Percentiles rank a stretch among this genome's conserved stretches.
phyloP scores from a whole-genome alignment of 2,888 invertebrate species.

The Himalopsyche japonica region DNA sequence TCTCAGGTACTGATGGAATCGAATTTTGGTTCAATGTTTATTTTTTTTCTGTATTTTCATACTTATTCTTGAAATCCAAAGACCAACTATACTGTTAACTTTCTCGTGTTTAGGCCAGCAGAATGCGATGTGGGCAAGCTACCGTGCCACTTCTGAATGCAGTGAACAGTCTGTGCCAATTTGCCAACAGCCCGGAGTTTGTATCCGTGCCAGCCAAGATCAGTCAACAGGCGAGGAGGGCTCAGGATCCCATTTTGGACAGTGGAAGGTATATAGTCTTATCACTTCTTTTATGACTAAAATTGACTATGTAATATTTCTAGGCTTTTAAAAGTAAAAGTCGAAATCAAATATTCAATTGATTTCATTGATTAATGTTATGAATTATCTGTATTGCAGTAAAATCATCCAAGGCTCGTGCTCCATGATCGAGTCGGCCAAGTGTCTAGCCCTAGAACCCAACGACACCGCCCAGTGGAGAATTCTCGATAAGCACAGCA shows the following conservation, averaged over 20 bases:
- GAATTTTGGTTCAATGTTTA: no score
- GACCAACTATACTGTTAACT: neutral
- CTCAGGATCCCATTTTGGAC: constrained; percentile 85
- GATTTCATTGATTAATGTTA: no score
- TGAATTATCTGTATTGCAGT: constrained; percentile 43
- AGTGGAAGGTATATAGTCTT: constrained; percentile 66
- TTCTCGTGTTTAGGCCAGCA: constrained; percentile 56
- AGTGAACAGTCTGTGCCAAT: constrained; percentile 88
- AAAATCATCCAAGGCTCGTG: constrained; percentile 55
- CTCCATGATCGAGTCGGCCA: constrained; percentile 86
- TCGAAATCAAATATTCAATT: no score
- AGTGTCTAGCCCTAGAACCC: constrained; percentile 84
- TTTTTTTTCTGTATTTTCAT: neutral
- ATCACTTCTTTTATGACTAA: neutral
- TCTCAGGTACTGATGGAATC: constrained; percentile 59
- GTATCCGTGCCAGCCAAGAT: constrained; percentile 90
- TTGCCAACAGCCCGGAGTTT: constrained; percentile 93
- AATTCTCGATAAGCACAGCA: constrained; percentile 89
- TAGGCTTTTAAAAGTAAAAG: no score
- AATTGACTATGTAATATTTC: no score
- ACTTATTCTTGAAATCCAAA: neutral
- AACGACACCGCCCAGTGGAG: constrained; percentile 95
- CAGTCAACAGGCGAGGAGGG: constrained; percentile 77
- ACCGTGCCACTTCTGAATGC: constrained; percentile 87
- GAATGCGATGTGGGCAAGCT: constrained; percentile 72